Evolutionary conservation across 2,888 invertebrate species (phyloP).

Genomic region (Apodemia zela): DNA sequence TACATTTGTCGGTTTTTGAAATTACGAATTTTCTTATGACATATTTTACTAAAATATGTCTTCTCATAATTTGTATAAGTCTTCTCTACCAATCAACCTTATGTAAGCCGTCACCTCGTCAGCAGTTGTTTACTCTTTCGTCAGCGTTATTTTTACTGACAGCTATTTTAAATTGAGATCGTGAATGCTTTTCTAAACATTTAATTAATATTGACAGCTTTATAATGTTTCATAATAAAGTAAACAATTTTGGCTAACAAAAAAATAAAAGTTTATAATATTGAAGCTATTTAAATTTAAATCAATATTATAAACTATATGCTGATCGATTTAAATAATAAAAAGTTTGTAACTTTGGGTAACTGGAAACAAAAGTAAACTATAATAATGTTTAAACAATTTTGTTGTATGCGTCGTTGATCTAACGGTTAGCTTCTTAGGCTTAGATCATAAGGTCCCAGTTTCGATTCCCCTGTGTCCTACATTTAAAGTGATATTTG

Average conservation of each 20-base stretch:
- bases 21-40: too few relatives aligned
- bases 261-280: not conserved
- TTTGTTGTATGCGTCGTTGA: too few relatives aligned
- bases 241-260: constrained; percentile 12
- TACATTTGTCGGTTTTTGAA: too few relatives aligned
- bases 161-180: constrained; percentile 18
- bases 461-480: too few relatives aligned
- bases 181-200: constrained; percentile 14
- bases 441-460: too few relatives aligned
- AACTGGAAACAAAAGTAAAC: too few relatives aligned
- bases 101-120: constrained; percentile 9
- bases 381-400: too few relatives aligned
- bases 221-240: constrained; percentile 19
- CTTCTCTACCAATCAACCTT: constrained; percentile 2
- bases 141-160: constrained; percentile 13
- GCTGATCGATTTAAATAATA: too few relatives aligned
- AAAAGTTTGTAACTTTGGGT: too few relatives aligned
- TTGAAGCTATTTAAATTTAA: not conserved
- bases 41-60: not conserved
- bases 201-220: constrained; percentile 22
- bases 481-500: too few relatives aligned
- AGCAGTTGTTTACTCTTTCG: constrained; percentile 14
- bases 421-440: too few relatives aligned
- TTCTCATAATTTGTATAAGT: not conserved
- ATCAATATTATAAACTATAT: too few relatives aligned